phyloP scores from a whole-genome alignment of 2,113 vertebrate genomes.

The Columbina picui region DNA sequence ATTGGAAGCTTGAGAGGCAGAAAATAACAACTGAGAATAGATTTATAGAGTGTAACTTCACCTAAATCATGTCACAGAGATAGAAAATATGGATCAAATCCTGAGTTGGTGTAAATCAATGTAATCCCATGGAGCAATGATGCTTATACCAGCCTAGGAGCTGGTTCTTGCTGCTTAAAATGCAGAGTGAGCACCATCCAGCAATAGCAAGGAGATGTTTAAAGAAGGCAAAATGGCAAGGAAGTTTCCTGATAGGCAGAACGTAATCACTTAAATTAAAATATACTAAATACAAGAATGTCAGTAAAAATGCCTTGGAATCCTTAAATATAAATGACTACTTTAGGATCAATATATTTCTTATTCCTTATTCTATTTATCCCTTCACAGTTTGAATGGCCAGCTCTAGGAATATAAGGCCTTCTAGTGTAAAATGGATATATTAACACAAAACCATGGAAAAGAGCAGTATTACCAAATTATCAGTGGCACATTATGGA shows the following conservation, averaged over 20 bases:
- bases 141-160: background rate
- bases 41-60: background rate
- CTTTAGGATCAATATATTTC: background rate
- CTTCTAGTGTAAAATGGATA: background rate
- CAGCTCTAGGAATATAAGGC: background rate
- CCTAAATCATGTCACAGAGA: background rate
- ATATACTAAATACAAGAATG: background rate
- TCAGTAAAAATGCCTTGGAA: background rate
- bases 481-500: background rate
- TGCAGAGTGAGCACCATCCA: background rate
- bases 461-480: background rate
- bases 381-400: background rate
- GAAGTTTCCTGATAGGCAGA: background rate
- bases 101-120: background rate
- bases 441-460: background rate
- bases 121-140: background rate
- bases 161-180: background rate
- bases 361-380: background rate
- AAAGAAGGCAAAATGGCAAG: background rate
- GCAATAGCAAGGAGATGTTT: background rate
- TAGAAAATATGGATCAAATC: background rate
- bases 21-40: background rate
- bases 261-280: background rate
- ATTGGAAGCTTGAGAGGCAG: background rate
- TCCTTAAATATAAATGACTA: fast-evolving